phyloP scores from a whole-genome alignment of 2,113 vertebrate species.

The Thamnophis sirtalis region DNA sequence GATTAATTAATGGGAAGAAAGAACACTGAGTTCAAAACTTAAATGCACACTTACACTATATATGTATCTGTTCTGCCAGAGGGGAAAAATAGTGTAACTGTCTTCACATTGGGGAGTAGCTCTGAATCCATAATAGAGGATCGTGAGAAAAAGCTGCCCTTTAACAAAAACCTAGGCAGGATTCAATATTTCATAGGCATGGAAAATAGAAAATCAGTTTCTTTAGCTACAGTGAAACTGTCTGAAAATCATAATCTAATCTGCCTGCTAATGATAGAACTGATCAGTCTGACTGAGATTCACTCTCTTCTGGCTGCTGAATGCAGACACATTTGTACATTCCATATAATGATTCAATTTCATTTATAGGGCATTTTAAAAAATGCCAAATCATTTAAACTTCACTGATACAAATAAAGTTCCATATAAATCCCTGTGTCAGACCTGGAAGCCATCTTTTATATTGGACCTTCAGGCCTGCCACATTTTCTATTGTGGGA shows the following conservation, averaged over 20 bases:
- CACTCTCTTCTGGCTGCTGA: background rate
- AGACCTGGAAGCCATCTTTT: too few relatives aligned
- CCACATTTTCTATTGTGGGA: too few relatives aligned
- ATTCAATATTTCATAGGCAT: background rate
- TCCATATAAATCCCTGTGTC: background rate
- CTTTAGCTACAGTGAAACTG: background rate
- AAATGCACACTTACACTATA: background rate
- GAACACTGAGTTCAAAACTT: background rate
- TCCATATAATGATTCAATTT: background rate
- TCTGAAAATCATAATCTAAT: background rate
- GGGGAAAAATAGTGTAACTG: background rate
- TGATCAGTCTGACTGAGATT: background rate
- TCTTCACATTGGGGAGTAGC: background rate
- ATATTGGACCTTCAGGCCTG: too few relatives aligned
- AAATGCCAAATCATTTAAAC: constrained; percentile 9
- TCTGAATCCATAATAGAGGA: background rate
- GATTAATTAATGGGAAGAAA: background rate
- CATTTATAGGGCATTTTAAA: background rate
- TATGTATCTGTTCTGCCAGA: background rate
- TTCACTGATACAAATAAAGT: background rate
- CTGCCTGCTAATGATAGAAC: background rate
- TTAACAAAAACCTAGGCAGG: background rate
- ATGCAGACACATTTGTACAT: background rate
- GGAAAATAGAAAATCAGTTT: background rate
- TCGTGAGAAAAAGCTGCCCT: background rate